Base-by-base conservation (phyloP, 2,113 vertebrate genomes). In the Pholis gunnellus region DNA sequence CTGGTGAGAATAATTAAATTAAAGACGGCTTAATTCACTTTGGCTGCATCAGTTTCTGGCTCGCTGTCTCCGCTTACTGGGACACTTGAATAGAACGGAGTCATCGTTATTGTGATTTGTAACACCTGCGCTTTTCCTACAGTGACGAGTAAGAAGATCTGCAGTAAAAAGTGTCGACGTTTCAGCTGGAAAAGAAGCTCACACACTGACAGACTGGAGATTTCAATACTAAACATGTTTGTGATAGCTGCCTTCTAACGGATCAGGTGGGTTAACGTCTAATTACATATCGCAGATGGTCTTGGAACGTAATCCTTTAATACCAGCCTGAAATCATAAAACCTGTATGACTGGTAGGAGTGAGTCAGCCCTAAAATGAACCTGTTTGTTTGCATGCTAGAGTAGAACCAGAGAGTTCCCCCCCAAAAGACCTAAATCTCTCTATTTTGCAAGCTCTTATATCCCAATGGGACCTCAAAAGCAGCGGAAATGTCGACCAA, bases 291-390 rank as follows among this genome's bases (percentile, higher is more conserved):
- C 25, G 5, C 63, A 38, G 6, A 56, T 80, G 78, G 65, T 82
- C 31, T 61, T 34, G 71, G 71, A 72, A 74, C 46, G 72, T n/a
- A 54, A 75, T 80, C 9, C 3, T 0, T 84, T 29, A 79, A n/a
- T 76, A 22, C 9, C 56, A 66, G 74, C 2, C 40, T 79, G 54
- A 78, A 72, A 84, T 66, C 48, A 73, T 48, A 50, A 71, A 29
- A 70, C 38, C n/a, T 65, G 70, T 66, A 29, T 11, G 31, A 70
- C 9, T 2, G 1, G 27, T 4, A n/a, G 66, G 18, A 72, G 29
- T 25, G 40, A 83, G 50, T 74, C 38, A n/a, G 40, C 1, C 3
- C 42, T 10, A 25, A 76, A 75, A 81, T 70, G 14, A 81, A 61
- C 73, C 46, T 27, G 65, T 72, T 72, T 74, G 48, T 78, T 36